Evolutionary conservation across 2,113 vertebrate genomes (phyloP).

Genomic region (Zootoca vivipara): DNA sequence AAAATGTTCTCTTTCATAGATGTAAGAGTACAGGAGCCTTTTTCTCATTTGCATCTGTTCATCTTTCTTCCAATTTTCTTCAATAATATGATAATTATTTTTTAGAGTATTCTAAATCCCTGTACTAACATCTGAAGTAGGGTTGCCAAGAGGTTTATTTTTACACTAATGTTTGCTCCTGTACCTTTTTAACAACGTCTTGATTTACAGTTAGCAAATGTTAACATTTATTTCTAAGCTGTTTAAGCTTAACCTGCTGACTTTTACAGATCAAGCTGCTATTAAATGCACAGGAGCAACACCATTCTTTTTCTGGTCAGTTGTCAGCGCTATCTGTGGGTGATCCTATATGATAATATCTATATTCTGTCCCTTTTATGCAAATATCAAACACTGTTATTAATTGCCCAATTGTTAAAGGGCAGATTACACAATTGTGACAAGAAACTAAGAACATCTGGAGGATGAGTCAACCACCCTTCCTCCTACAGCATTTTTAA

Average conservation of each 20-base stretch:
- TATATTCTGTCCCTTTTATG: not conserved
- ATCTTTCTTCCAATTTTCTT: not conserved
- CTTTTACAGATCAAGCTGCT: not conserved
- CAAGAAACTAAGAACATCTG: not conserved
- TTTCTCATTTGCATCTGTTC: not conserved
- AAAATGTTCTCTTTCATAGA: not conserved
- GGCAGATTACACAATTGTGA: not conserved
- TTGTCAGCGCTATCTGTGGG: too few species aligned
- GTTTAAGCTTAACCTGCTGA: not conserved
- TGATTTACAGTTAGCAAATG: not conserved
- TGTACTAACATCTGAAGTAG: not conserved
- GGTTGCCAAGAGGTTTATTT: not conserved
- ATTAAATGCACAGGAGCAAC: not conserved
- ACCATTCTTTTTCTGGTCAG: not conserved
- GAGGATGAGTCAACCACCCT: not conserved
- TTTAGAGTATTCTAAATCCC: not conserved
- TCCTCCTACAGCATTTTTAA: not conserved
- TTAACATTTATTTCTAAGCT: not conserved
- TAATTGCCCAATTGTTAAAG: not conserved
- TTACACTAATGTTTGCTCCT: not conserved
- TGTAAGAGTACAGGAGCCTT: not conserved
- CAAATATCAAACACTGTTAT: not conserved
- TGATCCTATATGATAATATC: not conserved
- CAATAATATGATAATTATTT: not conserved
- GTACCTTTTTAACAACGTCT: not conserved